phyloP scores from a whole-genome alignment of 2,888 invertebrate species.

The Mesorhabditis spiculigera region DNA sequence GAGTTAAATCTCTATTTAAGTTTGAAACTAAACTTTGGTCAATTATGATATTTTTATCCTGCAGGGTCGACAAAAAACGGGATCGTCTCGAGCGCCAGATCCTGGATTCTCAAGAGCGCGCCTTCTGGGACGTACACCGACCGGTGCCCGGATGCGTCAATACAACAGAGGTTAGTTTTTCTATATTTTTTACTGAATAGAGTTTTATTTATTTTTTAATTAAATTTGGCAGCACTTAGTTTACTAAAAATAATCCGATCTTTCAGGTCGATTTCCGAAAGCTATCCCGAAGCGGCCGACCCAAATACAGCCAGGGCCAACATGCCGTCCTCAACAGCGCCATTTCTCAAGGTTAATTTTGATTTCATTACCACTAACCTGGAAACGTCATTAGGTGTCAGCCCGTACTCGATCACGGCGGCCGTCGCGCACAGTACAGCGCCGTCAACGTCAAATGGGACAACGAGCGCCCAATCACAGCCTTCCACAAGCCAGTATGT shows the following conservation, averaged over 20 bases:
- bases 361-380: background rate
- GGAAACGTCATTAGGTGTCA: constrained; percentile 16
- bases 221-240: background rate
- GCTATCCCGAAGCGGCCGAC: constrained; percentile 67
- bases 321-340: constrained; percentile 42
- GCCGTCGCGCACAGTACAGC: constrained; percentile 39
- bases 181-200: constrained; percentile 68
- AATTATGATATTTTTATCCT: constrained; percentile 7
- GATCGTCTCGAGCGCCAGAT: constrained; percentile 97
- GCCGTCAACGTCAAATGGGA: constrained; percentile 42
- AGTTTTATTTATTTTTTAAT: background rate
- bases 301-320: constrained; percentile 52
- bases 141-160: constrained; percentile 99
- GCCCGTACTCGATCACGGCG: constrained; percentile 34
- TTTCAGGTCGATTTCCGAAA: constrained; percentile 91
- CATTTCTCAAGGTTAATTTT: constrained; percentile 23
- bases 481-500: background rate
- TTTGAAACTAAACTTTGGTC: constrained; percentile 20
- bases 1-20: constrained; percentile 21
- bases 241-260: background rate
- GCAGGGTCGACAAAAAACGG: constrained; percentile 89
- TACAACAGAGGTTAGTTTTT: constrained; percentile 79
- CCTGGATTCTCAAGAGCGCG: constrained; percentile 94
- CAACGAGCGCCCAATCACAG: constrained; percentile 9
- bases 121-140: constrained; percentile 99